phyloP scores from a whole-genome alignment of 64 coral and sea anemone genomes.

The Stylophora pistillata region DNA sequence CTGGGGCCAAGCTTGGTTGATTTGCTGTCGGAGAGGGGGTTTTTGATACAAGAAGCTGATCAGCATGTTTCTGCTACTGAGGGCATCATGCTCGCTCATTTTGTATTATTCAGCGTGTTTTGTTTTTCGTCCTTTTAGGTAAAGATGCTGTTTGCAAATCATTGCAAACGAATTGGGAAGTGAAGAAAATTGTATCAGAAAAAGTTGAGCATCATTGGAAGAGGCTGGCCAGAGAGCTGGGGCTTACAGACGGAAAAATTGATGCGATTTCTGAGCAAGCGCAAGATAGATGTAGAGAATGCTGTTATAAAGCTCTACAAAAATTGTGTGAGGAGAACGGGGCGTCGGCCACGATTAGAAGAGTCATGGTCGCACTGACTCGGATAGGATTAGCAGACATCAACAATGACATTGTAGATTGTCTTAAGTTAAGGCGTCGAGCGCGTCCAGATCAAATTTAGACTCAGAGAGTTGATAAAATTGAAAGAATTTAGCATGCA shows the following conservation, averaged over 20 bases:
- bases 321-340: slow-evolving; percentile 9
- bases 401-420: not conserved
- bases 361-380: not conserved
- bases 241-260: not conserved
- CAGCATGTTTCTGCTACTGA: no score
- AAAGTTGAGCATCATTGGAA: not conserved
- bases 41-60: no score
- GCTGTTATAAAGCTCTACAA: not conserved
- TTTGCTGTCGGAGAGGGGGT: no score
- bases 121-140: not conserved
- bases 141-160: not conserved
- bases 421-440: not conserved
- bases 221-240: not conserved
- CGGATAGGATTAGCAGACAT: not conserved
- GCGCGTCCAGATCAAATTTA: no score
- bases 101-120: not conserved
- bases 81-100: no score
- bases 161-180: no score
- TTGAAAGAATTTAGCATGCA: no score
- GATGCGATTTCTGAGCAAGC: not conserved
- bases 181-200: not conserved
- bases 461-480: no score
- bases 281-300: not conserved
- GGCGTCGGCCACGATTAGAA: not conserved
- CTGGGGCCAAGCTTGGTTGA: no score